Base-by-base conservation (phyloP, 1,140 invertebrate species). In the Atopsyche davidsoni region DNA sequence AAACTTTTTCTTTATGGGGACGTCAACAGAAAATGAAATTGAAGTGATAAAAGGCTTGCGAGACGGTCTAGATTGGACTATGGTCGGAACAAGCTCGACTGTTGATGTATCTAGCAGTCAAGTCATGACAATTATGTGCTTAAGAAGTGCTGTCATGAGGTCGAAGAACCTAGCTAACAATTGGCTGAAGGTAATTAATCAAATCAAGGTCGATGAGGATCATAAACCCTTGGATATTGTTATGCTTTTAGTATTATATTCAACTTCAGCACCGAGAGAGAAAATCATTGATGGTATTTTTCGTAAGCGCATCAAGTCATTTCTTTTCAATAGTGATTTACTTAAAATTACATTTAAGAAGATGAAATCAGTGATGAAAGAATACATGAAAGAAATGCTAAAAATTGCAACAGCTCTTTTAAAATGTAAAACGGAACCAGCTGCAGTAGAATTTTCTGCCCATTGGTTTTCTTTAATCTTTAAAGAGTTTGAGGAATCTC, bases 171-270 rank as follows among this genome's bases (percentile, higher is more conserved):
- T 70, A 39, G 57, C 61, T n/a, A 64, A 61, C 56, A 58, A 64
- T 38, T 75, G 72, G 72, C 32, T 68, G 9, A 75, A 72, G 62
- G 59, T 64, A 1, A 58, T 71, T 41, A 62, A 64, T 23, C 55
- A 54, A 13, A 65, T 68, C 36, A 67, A 65, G 62, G 43, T 53
- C 2, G 54, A 48, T 43, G 61, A 62, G 24, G 68, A 70, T 40
- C 65, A 72, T 47, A 71, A 69, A 58, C 59, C 70, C 11, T 64
- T 75, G 41, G 70, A 75, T 61, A 63, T 72, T 46, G 61, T 72
- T 11, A 64, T 73, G 36, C 53, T 72, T 11, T 46, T 75, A 4
- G 66, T 72, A 22, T 51, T 69, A 17, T 68, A 64, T 59, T 66
- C 70, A 25, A 61, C 62, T 46, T 64, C 65, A 28, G 64, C 68